Evolutionary conservation across 2,888 invertebrate species (phyloP), one percentile per base, ranked within the genome.

Genomic region (Stenurella melanura): DNA sequence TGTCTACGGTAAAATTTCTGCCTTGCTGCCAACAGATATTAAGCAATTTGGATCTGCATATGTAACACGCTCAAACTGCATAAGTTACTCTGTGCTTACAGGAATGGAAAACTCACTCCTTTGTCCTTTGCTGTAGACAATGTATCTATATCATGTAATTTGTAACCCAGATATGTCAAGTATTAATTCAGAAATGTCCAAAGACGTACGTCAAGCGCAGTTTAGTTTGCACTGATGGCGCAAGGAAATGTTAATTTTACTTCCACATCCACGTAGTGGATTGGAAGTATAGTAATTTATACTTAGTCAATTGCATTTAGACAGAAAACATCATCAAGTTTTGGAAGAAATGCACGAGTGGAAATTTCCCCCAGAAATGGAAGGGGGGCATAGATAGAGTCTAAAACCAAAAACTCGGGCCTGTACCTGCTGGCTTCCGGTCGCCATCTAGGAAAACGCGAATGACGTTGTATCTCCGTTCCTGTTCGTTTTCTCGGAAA

Each of bases 1-100:
- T 19, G 18, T 19, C 57, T 57, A 12, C 11, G 19, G 11, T 18
- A 57, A 26, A 42, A 38, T 34, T n/a, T 17, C 30, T 34, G 18
- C 15, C 10, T 11, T 58, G 57, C 60, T 17, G 15, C 15, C 38
- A 9, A 50, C 64, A 66, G 34, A 63, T 34, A 63, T 63, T 63
- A 63, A 7, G 38, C 64, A 66, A 66, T 66, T 66, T 66, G 64
- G 42, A 42, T 66, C 64, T 66, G 64, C 64, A 66, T 66, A 66
- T 66, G 19, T 50, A 50, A 38, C 17, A 19, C 18, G 64, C 38
- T 66, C 42, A 17, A 19, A 66, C 38, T 42, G 64, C 64, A 66
- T 50, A 66, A 19, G 42, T 66, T 66, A 66, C 15, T 12, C 12
- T 66, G 19, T 42, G 42, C 42, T 64, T 38, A 64, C 42, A 18